Evolutionary conservation across 2,888 invertebrate genomes (phyloP).

Genomic region (Phyllotreta striolata): DNA sequence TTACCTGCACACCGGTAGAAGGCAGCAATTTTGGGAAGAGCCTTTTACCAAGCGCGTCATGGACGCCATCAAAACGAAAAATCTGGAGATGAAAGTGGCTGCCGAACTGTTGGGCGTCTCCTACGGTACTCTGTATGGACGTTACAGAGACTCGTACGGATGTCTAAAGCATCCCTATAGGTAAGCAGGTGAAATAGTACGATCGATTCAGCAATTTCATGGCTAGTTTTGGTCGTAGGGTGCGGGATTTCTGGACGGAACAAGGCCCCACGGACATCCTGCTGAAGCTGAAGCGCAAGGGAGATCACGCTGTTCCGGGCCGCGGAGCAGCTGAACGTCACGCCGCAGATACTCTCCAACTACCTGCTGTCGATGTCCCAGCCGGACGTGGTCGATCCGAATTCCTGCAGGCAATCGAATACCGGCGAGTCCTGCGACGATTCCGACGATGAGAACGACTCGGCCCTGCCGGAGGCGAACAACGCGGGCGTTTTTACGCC

Average conservation of each 20-base stretch:
- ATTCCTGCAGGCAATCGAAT: slow-evolving; percentile 32
- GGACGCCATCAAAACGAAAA: slow-evolving; percentile 90
- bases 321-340: slow-evolving; percentile 78
- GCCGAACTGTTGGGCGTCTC: slow-evolving; percentile 90
- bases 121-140: slow-evolving; percentile 88
- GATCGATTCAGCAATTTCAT: too few relatives aligned
- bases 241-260: slow-evolving; percentile 80
- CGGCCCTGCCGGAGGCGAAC: slow-evolving; percentile 61
- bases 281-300: slow-evolving; percentile 73
- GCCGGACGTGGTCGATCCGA: slow-evolving; percentile 59
- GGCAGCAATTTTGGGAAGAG: slow-evolving; percentile 94
- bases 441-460: slow-evolving; percentile 62
- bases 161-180: slow-evolving; percentile 88
- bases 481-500: slow-evolving; percentile 57
- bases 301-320: slow-evolving; percentile 77
- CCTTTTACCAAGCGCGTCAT: slow-evolving; percentile 87
- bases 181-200: too few relatives aligned
- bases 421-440: slow-evolving; percentile 59
- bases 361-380: slow-evolving; percentile 70
- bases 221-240: slow-evolving; percentile 58
- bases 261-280: slow-evolving; percentile 79
- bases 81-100: slow-evolving; percentile 92
- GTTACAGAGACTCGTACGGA: slow-evolving; percentile 89
- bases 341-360: slow-evolving; percentile 76
- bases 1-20: slow-evolving; percentile 82